Evolutionary conservation across 2,888 invertebrate species (phyloP).

Genomic region (Syritta pipiens): DNA sequence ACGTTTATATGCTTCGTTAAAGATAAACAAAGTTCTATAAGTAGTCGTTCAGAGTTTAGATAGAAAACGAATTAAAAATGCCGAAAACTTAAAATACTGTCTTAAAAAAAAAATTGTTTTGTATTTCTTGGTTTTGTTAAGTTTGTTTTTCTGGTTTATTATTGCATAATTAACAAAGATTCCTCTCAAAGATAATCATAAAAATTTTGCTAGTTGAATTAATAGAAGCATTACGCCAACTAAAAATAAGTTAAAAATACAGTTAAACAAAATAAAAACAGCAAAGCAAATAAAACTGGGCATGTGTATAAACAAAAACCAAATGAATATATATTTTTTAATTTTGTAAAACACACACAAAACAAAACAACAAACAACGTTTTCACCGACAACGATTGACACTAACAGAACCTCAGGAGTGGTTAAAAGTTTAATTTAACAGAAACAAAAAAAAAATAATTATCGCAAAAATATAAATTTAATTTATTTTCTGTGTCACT

Average conservation of each 20-base stretch:
- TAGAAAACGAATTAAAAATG: constrained; percentile 45
- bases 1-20: constrained; percentile 9
- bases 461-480: not conserved
- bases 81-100: constrained; percentile 1
- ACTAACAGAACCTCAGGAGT: constrained; percentile 61
- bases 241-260: constrained; percentile 19
- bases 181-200: constrained; percentile 53
- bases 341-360: constrained; percentile 40
- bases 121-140: not conserved
- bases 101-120: not conserved
- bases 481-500: not conserved
- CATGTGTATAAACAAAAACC: constrained; percentile 21
- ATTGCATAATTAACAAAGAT: constrained; percentile 36
- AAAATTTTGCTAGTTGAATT: constrained; percentile 31
- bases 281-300: constrained; percentile 35
- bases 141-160: not conserved
- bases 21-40: not conserved
- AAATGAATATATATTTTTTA: constrained; percentile 38
- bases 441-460: not conserved
- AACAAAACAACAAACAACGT: constrained; percentile 46
- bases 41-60: constrained; percentile 31
- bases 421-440: constrained; percentile 23
- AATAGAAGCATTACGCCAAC: constrained; percentile 28
- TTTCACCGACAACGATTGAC: constrained; percentile 65
- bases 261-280: constrained; percentile 18